Percentiles rank a stretch among this genome's conserved stretches.
These are phyloP conservation scores for Drosophila oshimai DNA, from an alignment of 1,140 invertebrate species.

Conservation along the genomic window DNA sequence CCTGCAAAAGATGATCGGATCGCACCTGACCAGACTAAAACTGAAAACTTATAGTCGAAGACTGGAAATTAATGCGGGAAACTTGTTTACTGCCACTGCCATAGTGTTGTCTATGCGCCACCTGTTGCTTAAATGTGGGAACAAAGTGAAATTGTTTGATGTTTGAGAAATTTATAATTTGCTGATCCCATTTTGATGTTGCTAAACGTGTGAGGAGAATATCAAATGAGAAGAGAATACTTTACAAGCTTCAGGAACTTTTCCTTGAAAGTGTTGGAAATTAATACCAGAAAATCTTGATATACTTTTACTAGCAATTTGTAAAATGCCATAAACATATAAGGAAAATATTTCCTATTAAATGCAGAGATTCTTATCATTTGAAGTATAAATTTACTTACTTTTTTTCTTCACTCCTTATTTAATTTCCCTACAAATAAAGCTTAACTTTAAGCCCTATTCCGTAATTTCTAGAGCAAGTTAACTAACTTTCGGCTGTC, in stretches of 20 bases:
- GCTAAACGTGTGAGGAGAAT: slow-evolving; percentile 1
- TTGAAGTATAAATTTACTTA: not conserved
- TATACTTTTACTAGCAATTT: too few relatives aligned
- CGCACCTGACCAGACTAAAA: slow-evolving; percentile 58
- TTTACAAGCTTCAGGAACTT: not conserved
- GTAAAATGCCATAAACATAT: too few relatives aligned
- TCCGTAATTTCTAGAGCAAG: not conserved
- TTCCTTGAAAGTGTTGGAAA: too few relatives aligned
- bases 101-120: slow-evolving; percentile 46
- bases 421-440: not conserved
- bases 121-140: slow-evolving; percentile 53
- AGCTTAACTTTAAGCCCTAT: not conserved
- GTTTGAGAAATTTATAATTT: slow-evolving; percentile 7
- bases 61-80: slow-evolving; percentile 62
- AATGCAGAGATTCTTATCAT: too few relatives aligned
- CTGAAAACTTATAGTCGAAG: not conserved
- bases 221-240: not conserved
- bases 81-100: slow-evolving; percentile 54
- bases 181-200: slow-evolving; percentile 21
- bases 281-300: too few relatives aligned
- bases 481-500: not conserved
- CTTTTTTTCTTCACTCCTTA: not conserved
- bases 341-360: too few relatives aligned
- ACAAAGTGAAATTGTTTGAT: slow-evolving; percentile 16
- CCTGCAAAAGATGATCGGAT: slow-evolving; percentile 32